phyloP scores from a whole-genome alignment of 2,888 invertebrate species.

The Nasonia oneida region DNA sequence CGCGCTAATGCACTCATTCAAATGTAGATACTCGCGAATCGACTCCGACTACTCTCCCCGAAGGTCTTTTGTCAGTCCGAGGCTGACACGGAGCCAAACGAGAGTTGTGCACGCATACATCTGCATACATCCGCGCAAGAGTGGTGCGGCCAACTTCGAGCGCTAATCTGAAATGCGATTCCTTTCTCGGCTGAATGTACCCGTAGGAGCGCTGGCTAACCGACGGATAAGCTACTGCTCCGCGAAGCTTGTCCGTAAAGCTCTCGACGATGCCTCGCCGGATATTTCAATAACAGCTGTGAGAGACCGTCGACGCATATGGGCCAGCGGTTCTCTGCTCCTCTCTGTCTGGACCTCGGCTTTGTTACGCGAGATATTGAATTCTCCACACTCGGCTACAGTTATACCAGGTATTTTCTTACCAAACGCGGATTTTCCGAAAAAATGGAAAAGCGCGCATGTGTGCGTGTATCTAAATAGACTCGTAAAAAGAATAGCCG shows the following conservation, averaged over 20 bases:
- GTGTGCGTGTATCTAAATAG: constrained; percentile 20
- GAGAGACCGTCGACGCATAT: not conserved
- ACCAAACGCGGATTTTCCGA: not conserved
- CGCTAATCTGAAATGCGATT: constrained; percentile 10
- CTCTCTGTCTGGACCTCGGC: not conserved
- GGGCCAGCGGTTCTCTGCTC: not conserved
- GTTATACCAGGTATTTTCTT: not conserved
- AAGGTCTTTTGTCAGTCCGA: not conserved
- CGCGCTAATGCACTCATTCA: constrained; percentile 14
- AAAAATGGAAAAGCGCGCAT: not conserved
- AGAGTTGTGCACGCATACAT: constrained; percentile 20
- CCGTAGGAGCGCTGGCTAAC: constrained; percentile 3
- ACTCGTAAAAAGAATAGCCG: constrained; percentile 26
- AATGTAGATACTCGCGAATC: constrained; percentile 16
- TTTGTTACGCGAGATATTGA: not conserved
- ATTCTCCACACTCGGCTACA: not conserved
- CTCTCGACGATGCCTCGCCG: constrained; percentile 10
- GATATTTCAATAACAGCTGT: constrained; percentile 37
- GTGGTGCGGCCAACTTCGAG: not conserved
- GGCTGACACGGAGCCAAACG: constrained; percentile 14
- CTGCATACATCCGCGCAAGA: not conserved
- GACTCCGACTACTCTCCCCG: not conserved
- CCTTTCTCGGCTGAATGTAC: constrained; percentile 27
- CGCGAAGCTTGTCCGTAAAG: not conserved
- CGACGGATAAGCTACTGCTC: constrained; percentile 16